Percentiles rank a stretch among this genome's conserved stretches.
phyloP scores from a whole-genome alignment of 2,888 invertebrate species.

The Drosophila atroscutellata region DNA sequence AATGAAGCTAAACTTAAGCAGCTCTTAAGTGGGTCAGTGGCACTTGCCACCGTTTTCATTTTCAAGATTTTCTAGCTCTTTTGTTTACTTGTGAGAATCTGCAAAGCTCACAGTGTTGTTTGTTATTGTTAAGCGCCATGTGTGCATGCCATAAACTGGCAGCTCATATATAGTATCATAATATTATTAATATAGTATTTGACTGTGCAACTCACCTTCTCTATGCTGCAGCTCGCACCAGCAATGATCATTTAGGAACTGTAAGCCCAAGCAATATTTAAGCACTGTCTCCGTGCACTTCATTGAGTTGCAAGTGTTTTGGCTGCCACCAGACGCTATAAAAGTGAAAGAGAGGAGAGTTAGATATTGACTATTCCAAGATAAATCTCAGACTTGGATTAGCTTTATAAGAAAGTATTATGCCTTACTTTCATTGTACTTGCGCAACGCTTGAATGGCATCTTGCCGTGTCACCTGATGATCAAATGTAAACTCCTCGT shows the following conservation, averaged over 20 bases:
- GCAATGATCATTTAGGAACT: constrained; percentile 85
- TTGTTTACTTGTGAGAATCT: constrained; percentile 72
- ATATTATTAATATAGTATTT: constrained; percentile 1
- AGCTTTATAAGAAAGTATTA: not conserved
- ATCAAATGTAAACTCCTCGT: constrained; percentile 83
- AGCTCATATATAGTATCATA: constrained; percentile 54
- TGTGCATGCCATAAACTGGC: constrained; percentile 35
- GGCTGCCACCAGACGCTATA: constrained; percentile 56
- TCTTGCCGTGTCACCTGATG: constrained; percentile 83
- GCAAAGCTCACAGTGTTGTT: constrained; percentile 34
- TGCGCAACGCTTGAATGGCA: constrained; percentile 79
- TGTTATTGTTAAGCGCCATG: constrained; percentile 62
- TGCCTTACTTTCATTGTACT: constrained; percentile 81
- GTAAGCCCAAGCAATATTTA: constrained; percentile 82
- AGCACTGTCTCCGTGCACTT: constrained; percentile 75
- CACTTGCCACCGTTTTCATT: constrained; percentile 55
- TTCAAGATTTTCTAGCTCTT: constrained; percentile 41
- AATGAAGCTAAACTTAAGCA: constrained; percentile 62
- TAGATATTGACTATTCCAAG: not conserved
- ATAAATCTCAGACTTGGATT: not conserved
- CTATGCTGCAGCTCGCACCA: constrained; percentile 84
- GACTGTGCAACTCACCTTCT: constrained; percentile 77
- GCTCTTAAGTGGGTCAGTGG: constrained; percentile 74
- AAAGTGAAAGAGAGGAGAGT: constrained; percentile 9
- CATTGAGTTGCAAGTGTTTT: constrained; percentile 77